Base-by-base conservation (phyloP, 2,113 vertebrate genomes). In the Aptenodytes patagonicus region DNA sequence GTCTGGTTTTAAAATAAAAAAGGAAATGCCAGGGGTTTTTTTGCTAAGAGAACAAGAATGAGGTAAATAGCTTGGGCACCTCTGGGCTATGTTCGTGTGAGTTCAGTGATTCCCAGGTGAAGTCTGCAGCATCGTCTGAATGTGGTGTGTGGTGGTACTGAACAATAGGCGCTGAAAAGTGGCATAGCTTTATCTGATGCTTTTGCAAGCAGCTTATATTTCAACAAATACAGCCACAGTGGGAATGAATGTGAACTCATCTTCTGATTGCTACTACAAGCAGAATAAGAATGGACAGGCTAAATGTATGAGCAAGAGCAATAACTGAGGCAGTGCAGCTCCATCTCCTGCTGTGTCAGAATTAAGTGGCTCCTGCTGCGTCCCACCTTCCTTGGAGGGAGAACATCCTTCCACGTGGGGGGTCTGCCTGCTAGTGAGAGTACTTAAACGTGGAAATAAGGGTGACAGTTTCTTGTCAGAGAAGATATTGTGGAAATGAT, bases 391-490 rank as follows among this genome's bases (percentile, higher is more conserved):
- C 83, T 75, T 4, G 28, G 22, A 65, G n/a, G 66, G 36, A 68
- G 31, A 73, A 2, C 17, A 6, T 65, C 61, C 31, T 69, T 49
- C 83, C 2, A 3, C 0, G 1, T 2, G 19, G 36, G 38, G 44
- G 29, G 4, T 60, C 70, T 89, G 42, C 52, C 55, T 65, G 54
- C 20, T 7, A 4, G 7, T 8, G 60, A 44, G 42, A 4, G 14
- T 21, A 5, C 34, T 36, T 34, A 3, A 17, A 22, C 5, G 1
- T 5, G 40, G 80, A 36, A 36, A 11, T 20, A 25, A 64, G 28
- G 9, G 46, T 47, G 64, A 8, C 11, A 7, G 3, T 9, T 90
- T 46, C 54, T 90, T 90, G 64, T 49, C 14, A 3, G 55, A 69
- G 47, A 26, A 54, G 19, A 10, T 28, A 6, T 0, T 13, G 21